Base-by-base conservation (phyloP, 1,140 invertebrate genomes). In the Latrodectus geometricus region DNA sequence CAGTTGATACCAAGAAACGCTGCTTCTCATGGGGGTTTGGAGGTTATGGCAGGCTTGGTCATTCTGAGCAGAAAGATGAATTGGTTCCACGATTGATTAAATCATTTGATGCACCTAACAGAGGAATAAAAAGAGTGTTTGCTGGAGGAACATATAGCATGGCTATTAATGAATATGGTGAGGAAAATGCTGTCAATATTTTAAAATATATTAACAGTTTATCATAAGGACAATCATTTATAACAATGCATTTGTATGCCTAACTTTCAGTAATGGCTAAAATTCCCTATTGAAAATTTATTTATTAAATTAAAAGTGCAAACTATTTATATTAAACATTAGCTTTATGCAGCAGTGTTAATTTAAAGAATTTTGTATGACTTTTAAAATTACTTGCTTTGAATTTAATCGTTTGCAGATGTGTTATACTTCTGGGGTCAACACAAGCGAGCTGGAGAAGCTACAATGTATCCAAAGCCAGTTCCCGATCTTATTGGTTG, bases 401-500 rank as follows among this genome's bases (percentile, higher is more conserved):
- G 11, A n/a, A 0, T 20, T 21, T 20, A n/a, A 49, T 54, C 49
- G 9, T 89, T 88, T 88, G 1, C 23, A 92, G 91, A 91, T 78
- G 90, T 90, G 35, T 91, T 97, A 7, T 96, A 95, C 90, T 93
- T 98, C 89, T 98, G 97, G 92, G 97, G 97, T 0, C 96, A 97
- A 90, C 96, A 95, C 0, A 98, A 97, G 90, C 94, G 96, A 50
- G 95, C 96, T 3, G 97, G 97, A 0, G 97, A 98, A 90, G 97
- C 97, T 0, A 97, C 97, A 89, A 98, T 98, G 97, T 98, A 98
- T 90, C 97, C 97, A 0, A 98, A 98, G 91, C 96, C 96, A 8
- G 95, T 98, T 4, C 96, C 96, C 89, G 97, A 98, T 92, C 91
- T 98, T 2, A 94, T 94, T 88, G 96, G 97, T 0, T 98, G 97